Percentiles rank a stretch among this genome's conserved stretches.
Conservation (phyloP, 2,113 vertebrate species). For the Macheiramphus alcinus region DNA sequence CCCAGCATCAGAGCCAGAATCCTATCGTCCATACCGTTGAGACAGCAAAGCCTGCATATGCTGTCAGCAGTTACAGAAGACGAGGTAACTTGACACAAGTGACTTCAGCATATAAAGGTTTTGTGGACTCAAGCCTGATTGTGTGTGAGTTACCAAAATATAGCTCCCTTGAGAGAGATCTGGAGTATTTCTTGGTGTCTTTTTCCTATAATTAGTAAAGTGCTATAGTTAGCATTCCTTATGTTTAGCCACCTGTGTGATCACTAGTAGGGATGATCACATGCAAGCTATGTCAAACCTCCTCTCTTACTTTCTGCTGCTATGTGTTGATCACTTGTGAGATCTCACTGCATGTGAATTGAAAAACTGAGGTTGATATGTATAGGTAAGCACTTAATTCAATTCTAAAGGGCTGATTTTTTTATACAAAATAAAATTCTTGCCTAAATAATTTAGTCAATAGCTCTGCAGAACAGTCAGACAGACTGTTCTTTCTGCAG, state of each 20-base stretch:
- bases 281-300: neutral
- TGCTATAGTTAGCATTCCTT: neutral
- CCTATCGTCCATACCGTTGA: neutral
- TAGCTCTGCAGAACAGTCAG: neutral
- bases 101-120: neutral
- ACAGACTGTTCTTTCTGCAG: neutral
- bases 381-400: neutral
- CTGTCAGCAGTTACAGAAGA: neutral
- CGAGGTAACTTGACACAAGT: neutral
- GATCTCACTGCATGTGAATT: neutral
- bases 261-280: neutral
- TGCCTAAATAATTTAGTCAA: neutral
- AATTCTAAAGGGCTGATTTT: neutral
- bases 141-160: neutral
- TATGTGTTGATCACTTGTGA: neutral
- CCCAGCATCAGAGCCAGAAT: neutral
- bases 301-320: neutral
- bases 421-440: neutral
- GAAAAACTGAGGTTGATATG: neutral
- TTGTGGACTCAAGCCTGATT: neutral
- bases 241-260: slow-evolving; percentile 13
- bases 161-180: neutral
- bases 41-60: neutral
- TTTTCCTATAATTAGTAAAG: neutral
- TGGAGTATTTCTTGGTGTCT: neutral